Evolutionary conservation across 2,797 vertebrate genomes (phyloP).

Genomic region (Characodon lateralis): DNA sequence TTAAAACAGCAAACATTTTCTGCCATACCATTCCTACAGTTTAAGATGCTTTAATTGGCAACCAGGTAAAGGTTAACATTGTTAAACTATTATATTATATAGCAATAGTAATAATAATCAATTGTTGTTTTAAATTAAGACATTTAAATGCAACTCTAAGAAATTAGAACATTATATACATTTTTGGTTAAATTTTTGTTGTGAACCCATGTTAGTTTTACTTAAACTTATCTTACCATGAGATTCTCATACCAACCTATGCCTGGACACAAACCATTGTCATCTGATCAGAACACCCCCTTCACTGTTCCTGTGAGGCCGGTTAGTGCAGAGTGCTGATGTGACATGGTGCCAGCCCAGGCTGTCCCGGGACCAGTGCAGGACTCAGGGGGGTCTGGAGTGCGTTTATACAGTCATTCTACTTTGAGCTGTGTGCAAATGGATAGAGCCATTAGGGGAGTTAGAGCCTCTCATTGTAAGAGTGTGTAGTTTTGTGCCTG

Average conservation of each 20-base stretch:
- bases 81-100: background rate
- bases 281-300: conserved; percentile 41
- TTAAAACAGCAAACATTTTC: background rate
- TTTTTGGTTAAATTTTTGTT: too few species aligned
- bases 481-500: conserved; percentile 55
- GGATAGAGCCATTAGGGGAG: conserved; percentile 69
- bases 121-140: too few species aligned
- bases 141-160: too few species aligned
- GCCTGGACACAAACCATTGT: conserved; percentile 22
- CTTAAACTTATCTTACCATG: background rate
- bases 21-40: background rate
- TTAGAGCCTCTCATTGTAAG: conserved; percentile 42
- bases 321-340: conserved; percentile 44
- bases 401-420: conserved; percentile 39
- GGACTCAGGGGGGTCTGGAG: conserved; percentile 60
- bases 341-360: conserved; percentile 50
- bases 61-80: background rate
- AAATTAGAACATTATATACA: too few species aligned
- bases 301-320: conserved; percentile 27
- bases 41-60: background rate
- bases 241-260: background rate
- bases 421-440: conserved; percentile 71
- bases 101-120: background rate
- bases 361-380: conserved; percentile 46
- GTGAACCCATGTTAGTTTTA: background rate